Evolutionary conservation across 2,113 vertebrate genomes (phyloP).

Genomic region (Corvus hawaiiensis): DNA sequence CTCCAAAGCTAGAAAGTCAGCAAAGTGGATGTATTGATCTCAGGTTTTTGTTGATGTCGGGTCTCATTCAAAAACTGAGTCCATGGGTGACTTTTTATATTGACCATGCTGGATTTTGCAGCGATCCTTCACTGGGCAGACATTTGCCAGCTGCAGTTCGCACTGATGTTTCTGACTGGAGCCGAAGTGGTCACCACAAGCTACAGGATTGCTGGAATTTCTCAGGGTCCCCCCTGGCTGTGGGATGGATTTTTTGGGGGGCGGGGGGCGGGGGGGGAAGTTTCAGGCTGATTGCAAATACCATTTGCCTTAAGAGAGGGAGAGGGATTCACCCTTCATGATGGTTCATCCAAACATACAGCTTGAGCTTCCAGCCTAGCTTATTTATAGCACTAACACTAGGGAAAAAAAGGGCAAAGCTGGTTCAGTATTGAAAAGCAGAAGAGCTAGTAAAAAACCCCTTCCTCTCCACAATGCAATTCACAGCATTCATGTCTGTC

Average conservation of each 20-base stretch:
- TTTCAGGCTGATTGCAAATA: neutral
- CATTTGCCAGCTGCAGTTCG: neutral
- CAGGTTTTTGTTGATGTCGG: neutral
- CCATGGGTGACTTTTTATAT: accelerated
- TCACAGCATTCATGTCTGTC: neutral
- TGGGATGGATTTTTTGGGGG: neutral
- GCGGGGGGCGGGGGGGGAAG: accelerated
- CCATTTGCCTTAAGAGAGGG: neutral
- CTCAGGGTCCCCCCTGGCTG: neutral
- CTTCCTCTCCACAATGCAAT: neutral
- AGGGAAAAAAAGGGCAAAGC: neutral
- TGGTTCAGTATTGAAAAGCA: neutral
- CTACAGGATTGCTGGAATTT: neutral
- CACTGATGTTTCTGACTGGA: accelerated
- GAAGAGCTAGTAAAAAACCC: neutral
- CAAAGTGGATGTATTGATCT: neutral
- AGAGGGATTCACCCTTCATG: neutral
- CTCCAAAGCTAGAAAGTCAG: neutral
- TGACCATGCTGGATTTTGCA: neutral
- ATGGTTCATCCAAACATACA: neutral
- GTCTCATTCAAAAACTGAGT: neutral
- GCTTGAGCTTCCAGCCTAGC: neutral
- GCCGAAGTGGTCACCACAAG: neutral
- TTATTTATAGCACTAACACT: neutral
- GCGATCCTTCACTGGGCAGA: neutral